Base-by-base conservation (phyloP, 1,140 invertebrate genomes). In the Belonocnema kinseyi region DNA sequence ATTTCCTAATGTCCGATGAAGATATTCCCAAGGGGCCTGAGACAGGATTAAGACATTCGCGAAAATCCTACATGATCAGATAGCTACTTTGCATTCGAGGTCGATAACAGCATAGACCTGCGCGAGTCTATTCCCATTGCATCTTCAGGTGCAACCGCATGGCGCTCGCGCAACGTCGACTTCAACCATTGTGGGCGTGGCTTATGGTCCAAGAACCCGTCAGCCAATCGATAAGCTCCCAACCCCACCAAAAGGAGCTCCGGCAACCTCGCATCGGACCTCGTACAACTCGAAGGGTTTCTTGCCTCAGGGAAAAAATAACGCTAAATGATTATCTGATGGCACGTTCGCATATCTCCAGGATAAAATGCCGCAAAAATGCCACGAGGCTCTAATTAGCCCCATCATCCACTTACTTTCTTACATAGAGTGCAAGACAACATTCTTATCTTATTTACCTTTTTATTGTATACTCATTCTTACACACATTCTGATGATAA, bases 151-250 rank as follows among this genome's bases (percentile, higher is more conserved):
- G 85, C 83, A 82, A 79, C 77, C 76, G 79, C 78, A 82, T 81
- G 82, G 83, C 82, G 81, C 85, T 86, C 83, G 82, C 79, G 82
- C 80, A 83, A 82, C 72, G 80, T 53, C 61, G 77, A 72, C 74
- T 75, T 21, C 21, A 50, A 74, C 61, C 76, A 74, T 76, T 78
- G 78, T 85, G 85, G 90, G 90, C 90, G 90, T 89, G 87, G 88
- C 78, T 80, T 79, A 21, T 16, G 19, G 71, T 40, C n/a, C 66
- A 72, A 87, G 83, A 71, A 80, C 80, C 80, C 50, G n/a, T 80
- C 80, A 75, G 33, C 90, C 90, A 91, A 91, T 91, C 90, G 84
- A 89, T 90, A 88, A 73, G 50, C 58, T 61, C 74, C 52, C 52
- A 72, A 76, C 78, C 84, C 87, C 73, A 74, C 82, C 77, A 46